Evolutionary conservation across 2,888 invertebrate species (phyloP).

Genomic region (Hirtodrosophila confusa): DNA sequence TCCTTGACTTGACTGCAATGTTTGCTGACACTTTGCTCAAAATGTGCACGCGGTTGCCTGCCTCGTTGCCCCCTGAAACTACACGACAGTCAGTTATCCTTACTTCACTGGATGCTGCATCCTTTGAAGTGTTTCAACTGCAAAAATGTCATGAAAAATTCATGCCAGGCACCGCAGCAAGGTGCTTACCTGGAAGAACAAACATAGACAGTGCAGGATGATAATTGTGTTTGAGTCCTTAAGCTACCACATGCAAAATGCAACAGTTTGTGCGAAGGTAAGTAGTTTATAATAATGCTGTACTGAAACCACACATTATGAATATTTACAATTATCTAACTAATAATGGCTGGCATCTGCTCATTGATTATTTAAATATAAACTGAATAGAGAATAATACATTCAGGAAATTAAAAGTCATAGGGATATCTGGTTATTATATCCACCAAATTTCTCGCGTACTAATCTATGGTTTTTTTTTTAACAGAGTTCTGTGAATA

Average conservation of each 20-base stretch:
- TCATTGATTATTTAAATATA: too few species aligned
- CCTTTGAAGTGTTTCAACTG: conserved; percentile 54
- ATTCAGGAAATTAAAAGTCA: too few species aligned
- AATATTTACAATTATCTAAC: neutral
- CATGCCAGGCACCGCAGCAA: conserved; percentile 65
- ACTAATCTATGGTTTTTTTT: too few species aligned
- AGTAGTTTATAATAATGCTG: neutral
- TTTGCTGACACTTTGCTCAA: conserved; percentile 48
- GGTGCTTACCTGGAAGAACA: conserved; percentile 41
- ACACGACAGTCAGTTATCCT: conserved; percentile 34
- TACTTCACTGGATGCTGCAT: conserved; percentile 48
- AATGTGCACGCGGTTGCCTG: conserved; percentile 32
- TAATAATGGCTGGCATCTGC: too few species aligned
- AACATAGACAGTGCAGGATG: conserved; percentile 29
- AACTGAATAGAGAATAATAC: too few species aligned
- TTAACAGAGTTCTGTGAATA: too few species aligned
- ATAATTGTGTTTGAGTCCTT: conserved; percentile 14
- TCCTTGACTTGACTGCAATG: conserved; percentile 51
- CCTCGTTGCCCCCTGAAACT: neutral
- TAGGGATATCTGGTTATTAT: too few species aligned
- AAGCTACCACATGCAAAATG: conserved; percentile 11
- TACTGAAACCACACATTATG: neutral
- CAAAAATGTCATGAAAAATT: conserved; percentile 80
- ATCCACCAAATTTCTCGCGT: too few species aligned
- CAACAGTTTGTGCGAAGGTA: conserved; percentile 2